Percentiles rank a stretch among this genome's conserved stretches.
Conservation (phyloP, 1,140 invertebrate genomes). For the Triops longicaudatus region DNA sequence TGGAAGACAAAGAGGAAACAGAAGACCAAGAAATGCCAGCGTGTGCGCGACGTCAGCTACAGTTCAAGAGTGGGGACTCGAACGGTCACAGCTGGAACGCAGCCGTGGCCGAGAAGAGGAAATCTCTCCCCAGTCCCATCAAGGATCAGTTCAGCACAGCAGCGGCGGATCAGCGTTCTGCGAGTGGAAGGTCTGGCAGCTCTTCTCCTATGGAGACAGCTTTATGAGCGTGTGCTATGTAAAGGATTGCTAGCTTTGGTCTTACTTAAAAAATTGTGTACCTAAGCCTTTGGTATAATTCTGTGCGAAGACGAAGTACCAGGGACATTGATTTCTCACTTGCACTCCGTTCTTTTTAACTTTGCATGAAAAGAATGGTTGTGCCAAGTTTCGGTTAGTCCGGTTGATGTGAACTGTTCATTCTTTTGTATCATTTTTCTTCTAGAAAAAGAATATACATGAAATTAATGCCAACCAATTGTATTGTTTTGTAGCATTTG, state of each 20-base stretch:
- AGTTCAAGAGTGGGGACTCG: neutral
- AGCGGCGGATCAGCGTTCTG: neutral
- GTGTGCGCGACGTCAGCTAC: neutral
- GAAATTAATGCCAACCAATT: too few species aligned
- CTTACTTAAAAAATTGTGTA: too few species aligned
- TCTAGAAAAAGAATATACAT: too few species aligned
- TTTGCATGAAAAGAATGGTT: neutral
- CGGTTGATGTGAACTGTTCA: too few species aligned
- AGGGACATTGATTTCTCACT: neutral
- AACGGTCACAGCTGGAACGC: neutral
- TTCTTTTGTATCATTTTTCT: too few species aligned
- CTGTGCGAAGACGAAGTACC: neutral
- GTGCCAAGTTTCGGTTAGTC: neutral
- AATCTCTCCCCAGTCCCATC: neutral
- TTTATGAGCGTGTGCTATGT: neutral
- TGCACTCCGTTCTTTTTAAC: neutral
- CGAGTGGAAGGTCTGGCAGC: neutral
- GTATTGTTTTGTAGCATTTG: too few species aligned
- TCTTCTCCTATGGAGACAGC: conserved; percentile 5
- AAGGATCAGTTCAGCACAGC: neutral
- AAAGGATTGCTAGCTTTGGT: too few species aligned
- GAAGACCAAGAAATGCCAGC: conserved; percentile 37
- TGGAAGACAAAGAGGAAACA: conserved; percentile 67
- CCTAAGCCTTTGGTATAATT: neutral
- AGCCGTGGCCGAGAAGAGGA: neutral